These are phyloP conservation scores for Oryctolagus cuniculus DNA, from an alignment of 2,113 vertebrate genomes.

Conservation along the genomic window mOryCun1.1 NC_091433.1:179569501-179570000, in stretches of 20 bases:
- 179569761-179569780: not conserved
- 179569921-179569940: not conserved
- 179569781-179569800: not conserved
- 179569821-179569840: not conserved
- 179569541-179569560: not conserved
- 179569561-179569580: not conserved
- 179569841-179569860: not conserved
- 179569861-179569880: not conserved
- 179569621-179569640: not conserved
- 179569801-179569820: not conserved
- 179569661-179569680: not conserved
- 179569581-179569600: not conserved
- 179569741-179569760: not conserved
- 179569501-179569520: rapidly evolving
- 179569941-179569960: rapidly evolving
- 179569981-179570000: rapidly evolving
- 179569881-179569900: not conserved
- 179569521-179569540: not conserved
- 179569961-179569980: too few species aligned
- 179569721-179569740: not conserved
- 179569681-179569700: not conserved
- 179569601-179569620: not conserved
- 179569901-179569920: not conserved
- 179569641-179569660: not conserved
- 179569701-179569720: not conserved